Evolutionary conservation across 2,113 vertebrate species (phyloP), one percentile per base, ranked within the genome.

Genomic region (Brachypteracias leptosomus): DNA sequence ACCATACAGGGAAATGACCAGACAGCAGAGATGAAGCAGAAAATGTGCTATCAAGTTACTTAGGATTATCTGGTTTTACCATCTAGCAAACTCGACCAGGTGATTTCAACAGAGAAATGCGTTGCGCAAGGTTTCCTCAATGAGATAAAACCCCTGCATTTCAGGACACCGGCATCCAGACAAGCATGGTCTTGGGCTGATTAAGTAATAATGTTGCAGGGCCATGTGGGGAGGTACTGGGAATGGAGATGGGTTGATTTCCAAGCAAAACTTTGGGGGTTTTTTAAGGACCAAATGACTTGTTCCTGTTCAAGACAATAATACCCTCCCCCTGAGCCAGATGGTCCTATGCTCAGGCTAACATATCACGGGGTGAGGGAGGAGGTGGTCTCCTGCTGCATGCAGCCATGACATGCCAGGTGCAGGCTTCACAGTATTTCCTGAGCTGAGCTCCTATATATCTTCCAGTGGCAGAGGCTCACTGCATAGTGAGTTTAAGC

Each of bases 181-280:
- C 78, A 95, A 92, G 79, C 63, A 70, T 0, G 0, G 51, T 54
- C 67, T 84, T 66, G 74, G 59, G 40, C 13, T 90, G 85, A 73
- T 94, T 62, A 94, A 59, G 70, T 35, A 59, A 83, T 31, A 42
- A 85, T 0, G 0, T 70, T 73, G 36, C 63, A 88, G 55, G 20
- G 17, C 54, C 3, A 0, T 38, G 49, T 66, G 54, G 33, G 28
- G 44, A 88, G 74, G 40, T 26, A 61, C 20, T 83, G 49, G 13
- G 66, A 31, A 24, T 66, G 28, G 63, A 91, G 75, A 66, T 61
- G 54, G 44, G 40, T 82, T 85, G 67, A 88, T 73, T 62, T 44
- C 52, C 77, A 82, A 55, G 61, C 16, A 75, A 93, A 94, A 89
- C 16, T 55, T n/a, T n/a, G n/a, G n/a, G n/a, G n/a, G n/a, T 52